Base-by-base conservation (phyloP, 23 tunicate genomes). In the Halocynthia aurantium region DNA sequence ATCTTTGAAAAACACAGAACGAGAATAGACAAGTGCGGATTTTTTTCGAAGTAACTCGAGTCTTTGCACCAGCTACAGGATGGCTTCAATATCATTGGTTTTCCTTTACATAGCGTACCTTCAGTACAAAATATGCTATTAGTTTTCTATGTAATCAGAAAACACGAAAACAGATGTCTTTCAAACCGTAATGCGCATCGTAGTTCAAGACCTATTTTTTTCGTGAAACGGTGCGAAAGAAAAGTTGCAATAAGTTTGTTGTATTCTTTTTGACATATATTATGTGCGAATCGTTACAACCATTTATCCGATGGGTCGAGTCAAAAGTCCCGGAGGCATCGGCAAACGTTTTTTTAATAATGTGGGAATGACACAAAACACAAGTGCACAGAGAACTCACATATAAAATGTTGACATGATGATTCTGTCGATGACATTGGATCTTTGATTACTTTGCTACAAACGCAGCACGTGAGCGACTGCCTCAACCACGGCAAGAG, bases 51-150 rank as follows among this genome's bases (percentile, higher is more conserved):
- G 0, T 56, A 75, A 62, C 76, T 80, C 18, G 75, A 77, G 52
- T 89, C 88, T 80, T 89, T 89, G 73, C 96, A 89, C 96, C 96
- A 89, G 52, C 96, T 85, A 68, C 96, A 89, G 5, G 84, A 81
- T 54, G 96, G 96, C 7, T 77, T 81, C 61, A 89, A 55, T 13
- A 89, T 69, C 96, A 89, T 89, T 80, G 82, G 82, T 19, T 87
- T 87, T 9, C 96, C 96, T 62, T 55, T 67, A 61, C 96, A 89
- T 15, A 69, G 76, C 52, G 72, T 76, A 80, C 96, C 96, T 89
- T 7, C 7, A 86, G 70, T 7, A 52, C 55, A 52, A 71, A 31
- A 63, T 56, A 13, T 18, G 51, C 18, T 58, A 55, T 17, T 57
- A n/a, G 15, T 76, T 12, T 10, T 5, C 12, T 19, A 56, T 31